Percentiles rank a stretch among this genome's conserved stretches.
Evolutionary conservation across 2,113 vertebrate species (phyloP).

Genomic region (Cisticola juncidis): DNA sequence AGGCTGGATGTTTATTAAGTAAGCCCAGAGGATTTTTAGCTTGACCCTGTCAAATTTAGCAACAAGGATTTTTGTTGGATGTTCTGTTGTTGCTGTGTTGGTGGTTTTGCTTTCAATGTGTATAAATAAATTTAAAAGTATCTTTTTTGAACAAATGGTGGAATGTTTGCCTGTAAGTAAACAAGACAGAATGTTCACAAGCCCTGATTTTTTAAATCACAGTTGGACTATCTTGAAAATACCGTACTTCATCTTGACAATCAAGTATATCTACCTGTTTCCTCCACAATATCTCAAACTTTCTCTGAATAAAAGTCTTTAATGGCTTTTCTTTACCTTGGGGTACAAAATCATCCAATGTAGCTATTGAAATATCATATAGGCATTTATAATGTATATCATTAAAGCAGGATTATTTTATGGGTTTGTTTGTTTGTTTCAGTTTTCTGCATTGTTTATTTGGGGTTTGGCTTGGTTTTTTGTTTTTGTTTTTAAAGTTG

Average conservation of each 20-base stretch:
- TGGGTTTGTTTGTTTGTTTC: background rate
- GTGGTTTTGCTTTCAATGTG: background rate
- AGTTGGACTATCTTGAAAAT: background rate
- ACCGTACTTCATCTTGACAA: background rate
- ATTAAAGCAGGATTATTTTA: background rate
- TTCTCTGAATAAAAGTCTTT: background rate
- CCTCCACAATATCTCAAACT: background rate
- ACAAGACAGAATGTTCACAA: background rate
- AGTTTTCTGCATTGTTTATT: background rate
- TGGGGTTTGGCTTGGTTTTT: background rate
- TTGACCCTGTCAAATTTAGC: slow-evolving; percentile 1
- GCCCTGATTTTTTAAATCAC: background rate
- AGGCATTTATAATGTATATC: background rate
- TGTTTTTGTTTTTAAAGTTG: background rate
- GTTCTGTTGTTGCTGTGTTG: background rate
- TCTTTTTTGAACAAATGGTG: background rate
- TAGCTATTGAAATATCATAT: background rate
- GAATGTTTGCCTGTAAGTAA: background rate
- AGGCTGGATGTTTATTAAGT: background rate
- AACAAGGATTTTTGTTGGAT: background rate
- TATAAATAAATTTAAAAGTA: background rate
- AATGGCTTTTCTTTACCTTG: background rate
- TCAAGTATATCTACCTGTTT: background rate
- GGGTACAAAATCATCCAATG: background rate
- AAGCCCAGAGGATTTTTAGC: background rate